phyloP scores from a whole-genome alignment of 2,797 vertebrate species.

The Bradypodion ventrale region DNA sequence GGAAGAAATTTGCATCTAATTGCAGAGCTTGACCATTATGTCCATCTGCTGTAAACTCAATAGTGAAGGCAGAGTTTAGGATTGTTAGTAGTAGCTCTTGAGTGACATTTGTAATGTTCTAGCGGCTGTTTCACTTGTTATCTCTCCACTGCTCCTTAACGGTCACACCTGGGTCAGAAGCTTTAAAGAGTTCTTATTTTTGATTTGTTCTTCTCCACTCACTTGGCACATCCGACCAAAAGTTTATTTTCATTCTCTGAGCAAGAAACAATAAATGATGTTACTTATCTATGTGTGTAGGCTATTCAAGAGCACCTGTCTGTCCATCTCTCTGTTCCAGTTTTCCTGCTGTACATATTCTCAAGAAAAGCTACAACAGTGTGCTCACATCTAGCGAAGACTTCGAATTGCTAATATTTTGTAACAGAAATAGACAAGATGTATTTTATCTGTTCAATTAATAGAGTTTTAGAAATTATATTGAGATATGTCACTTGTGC shows the following conservation, averaged over 20 bases:
- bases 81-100: slow-evolving; percentile 36
- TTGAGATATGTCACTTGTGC: slow-evolving; percentile 77
- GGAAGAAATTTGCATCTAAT: slow-evolving; percentile 25
- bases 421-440: slow-evolving; percentile 80
- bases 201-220: slow-evolving; percentile 27
- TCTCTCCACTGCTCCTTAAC: slow-evolving; percentile 40
- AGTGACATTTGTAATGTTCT: slow-evolving; percentile 52
- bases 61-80: slow-evolving; percentile 50
- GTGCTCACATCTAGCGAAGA: slow-evolving; percentile 71
- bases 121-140: not conserved
- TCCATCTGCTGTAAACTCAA: slow-evolving; percentile 24
- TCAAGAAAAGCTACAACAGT: slow-evolving; percentile 65
- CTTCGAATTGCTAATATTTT: slow-evolving; percentile 82
- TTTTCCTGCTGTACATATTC: slow-evolving; percentile 66
- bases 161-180: slow-evolving; percentile 55
- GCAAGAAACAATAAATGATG: slow-evolving; percentile 37
- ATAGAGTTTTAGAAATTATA: slow-evolving; percentile 86
- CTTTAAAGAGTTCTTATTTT: slow-evolving; percentile 52
- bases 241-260: slow-evolving; percentile 54
- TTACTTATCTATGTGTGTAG: slow-evolving; percentile 62
- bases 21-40: slow-evolving; percentile 37
- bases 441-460: slow-evolving; percentile 84
- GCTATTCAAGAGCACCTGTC: slow-evolving; percentile 65
- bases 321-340: slow-evolving; percentile 55
- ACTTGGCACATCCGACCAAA: slow-evolving; percentile 58